Base-by-base conservation (phyloP, 2,888 invertebrate species). In the Erebia palarica region DNA sequence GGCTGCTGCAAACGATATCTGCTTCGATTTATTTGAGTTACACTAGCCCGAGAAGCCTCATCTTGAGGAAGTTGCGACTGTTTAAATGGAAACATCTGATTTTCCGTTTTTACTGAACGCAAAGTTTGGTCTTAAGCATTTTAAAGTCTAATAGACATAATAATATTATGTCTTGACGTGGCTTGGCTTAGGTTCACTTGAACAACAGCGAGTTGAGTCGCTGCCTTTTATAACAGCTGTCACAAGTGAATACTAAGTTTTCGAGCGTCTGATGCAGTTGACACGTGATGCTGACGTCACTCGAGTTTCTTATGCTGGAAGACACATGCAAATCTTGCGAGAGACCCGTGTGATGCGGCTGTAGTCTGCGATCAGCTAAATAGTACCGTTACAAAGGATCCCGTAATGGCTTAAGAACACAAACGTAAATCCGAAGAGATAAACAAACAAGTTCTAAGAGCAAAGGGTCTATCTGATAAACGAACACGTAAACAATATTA, bases 401-500 rank as follows among this genome's bases (percentile, higher is more conserved):
- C 47, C 55, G 18, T 60, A 68, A 60, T 69, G 13, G 60, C 16
- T 70, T 70, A 44, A 70, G 72, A 73, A 72, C 57, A 67, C 71
- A 65, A 70, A 74, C 65, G 71, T 72, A 72, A 76, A 72, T 74
- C 71, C 58, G 53, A 69, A 75, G 72, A 66, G 71, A 73, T 66
- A 80, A 76, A 81, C 81, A 81, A 75, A 75, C 75, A 71, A 69
- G 44, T 59, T 68, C 65, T 65, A 65, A 71, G 67, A 68, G 71
- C 72, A 69, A 73, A 75, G 75, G 75, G 73, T 65, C 73, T 71
- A 69, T 79, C 74, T 81, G 82, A 82, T 85, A 81, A 79, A 77
- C 78, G 80, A 75, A 80, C 77, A 81, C 78, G 85, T 88, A 88
- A 88, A 87, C 86, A 88, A 74, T 78, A 81, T 84, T 89, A 88